Evolutionary conservation across 2,888 invertebrate species (phyloP), one percentile per base, ranked within the genome.

Genomic region (Scelioninae gen. 1): DNA sequence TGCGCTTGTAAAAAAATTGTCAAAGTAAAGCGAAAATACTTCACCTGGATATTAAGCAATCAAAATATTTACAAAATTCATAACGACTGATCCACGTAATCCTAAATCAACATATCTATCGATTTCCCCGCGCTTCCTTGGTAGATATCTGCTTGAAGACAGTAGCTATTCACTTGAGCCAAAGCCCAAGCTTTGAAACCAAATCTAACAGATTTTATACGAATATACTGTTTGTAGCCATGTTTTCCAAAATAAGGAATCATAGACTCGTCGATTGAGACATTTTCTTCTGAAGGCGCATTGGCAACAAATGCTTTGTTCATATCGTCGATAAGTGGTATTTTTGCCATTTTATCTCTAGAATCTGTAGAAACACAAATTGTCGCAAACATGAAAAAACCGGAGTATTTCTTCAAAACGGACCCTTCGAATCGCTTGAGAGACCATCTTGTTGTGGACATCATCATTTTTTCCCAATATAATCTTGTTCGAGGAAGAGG

Each of bases 291-390:
- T 9, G 38, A n/a, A 31, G 32, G 55, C 5, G 34, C 55, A 34
- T 55, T 55, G n/a, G 55, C 55, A 5, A 55, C 13, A 34, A 29
- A 32, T 29, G 29, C 6, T 32, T 55, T 55, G 13, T 34, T 55
- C 10, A 55, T n/a, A n/a, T 32, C 58, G 11, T 40, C 32, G 11
- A 58, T 38, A 16, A 65, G 10, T 43, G 84, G 87, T 8, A 87
- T 31, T 86, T 88, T 88, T 10, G 83, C 56, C 85, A 86, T 86
- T 83, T 86, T 87, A 79, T 87, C 85, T 51, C 74, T 77, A 76
- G 85, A 85, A 51, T 87, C 72, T 16, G n/a, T n/a, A n/a, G n/a
- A 87, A 56, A 6, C 43, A 15, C 8, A 43, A 38, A 58, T 85
- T 86, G 45, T 87, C 85, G 5, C 85, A 76, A 13, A 87, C 15